These are phyloP conservation scores for Drosophila santomea DNA, from an alignment of 1,140 invertebrate genomes.

Conservation along the genomic window DNA sequence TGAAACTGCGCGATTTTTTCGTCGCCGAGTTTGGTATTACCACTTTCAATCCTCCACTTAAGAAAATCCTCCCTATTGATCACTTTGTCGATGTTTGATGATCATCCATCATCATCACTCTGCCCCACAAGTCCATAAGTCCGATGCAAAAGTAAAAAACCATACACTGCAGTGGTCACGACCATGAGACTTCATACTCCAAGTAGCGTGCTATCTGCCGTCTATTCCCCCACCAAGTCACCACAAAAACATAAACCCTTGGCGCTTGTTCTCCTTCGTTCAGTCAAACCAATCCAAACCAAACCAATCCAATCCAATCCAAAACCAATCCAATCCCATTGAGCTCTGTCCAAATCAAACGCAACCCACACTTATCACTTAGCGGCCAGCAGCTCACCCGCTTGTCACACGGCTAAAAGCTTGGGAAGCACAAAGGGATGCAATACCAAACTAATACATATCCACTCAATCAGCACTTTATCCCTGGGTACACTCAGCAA, in stretches of 20 bases:
- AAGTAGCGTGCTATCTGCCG: slow-evolving; percentile 2
- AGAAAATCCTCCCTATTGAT: neutral
- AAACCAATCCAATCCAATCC: neutral
- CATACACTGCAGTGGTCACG: neutral
- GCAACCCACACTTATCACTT: slow-evolving; percentile 5
- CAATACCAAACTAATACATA: neutral
- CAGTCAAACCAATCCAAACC: neutral
- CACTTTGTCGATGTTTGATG: slow-evolving; percentile 25
- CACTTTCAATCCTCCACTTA: neutral
- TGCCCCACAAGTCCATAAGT: neutral
- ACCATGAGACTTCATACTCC: neutral
- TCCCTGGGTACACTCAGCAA: slow-evolving; percentile 1
- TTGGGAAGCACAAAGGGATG: slow-evolving; percentile 3
- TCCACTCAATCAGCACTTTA: slow-evolving; percentile 10
- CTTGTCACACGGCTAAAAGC: slow-evolving; percentile 22
- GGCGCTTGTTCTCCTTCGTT: slow-evolving; percentile 1
- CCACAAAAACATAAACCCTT: neutral
- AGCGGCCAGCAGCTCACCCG: slow-evolving; percentile 10
- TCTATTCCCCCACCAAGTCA: neutral
- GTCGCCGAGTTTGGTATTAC: slow-evolving; percentile 83
- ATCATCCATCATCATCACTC: slow-evolving; percentile 7
- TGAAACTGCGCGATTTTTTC: slow-evolving; percentile 84
- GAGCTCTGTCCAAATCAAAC: too few species aligned
- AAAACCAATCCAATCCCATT: neutral
- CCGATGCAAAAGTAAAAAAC: slow-evolving; percentile 12